Evolutionary conservation across 2,797 vertebrate species (phyloP).

Genomic region (Molothrus aeneus): DNA sequence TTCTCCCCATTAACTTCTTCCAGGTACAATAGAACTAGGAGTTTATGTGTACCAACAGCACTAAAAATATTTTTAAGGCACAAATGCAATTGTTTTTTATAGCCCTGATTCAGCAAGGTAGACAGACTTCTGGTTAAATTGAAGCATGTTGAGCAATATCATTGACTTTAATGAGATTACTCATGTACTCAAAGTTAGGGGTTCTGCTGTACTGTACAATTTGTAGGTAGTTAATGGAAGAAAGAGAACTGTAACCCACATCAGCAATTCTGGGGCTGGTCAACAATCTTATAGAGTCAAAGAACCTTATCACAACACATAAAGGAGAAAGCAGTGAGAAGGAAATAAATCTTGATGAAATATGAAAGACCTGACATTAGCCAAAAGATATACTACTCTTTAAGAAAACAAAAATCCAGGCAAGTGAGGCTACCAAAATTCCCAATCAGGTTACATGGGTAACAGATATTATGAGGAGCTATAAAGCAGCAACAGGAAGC

Average conservation of each 20-base stretch:
- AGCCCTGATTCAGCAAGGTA: slow-evolving; percentile 19
- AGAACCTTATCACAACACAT: not conserved
- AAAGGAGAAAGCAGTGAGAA: not conserved
- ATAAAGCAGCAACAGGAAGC: not conserved
- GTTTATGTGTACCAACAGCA: slow-evolving; percentile 14
- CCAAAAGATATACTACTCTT: not conserved
- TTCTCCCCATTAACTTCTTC: slow-evolving; percentile 32
- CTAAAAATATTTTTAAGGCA: slow-evolving; percentile 31
- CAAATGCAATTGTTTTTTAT: slow-evolving; percentile 15
- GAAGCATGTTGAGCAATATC: not conserved
- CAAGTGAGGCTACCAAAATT: not conserved
- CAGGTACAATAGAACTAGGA: slow-evolving; percentile 6
- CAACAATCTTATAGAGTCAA: not conserved
- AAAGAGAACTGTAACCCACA: not conserved
- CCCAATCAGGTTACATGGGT: not conserved
- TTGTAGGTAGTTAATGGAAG: not conserved
- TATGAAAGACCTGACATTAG: not conserved
- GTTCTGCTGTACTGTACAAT: not conserved
- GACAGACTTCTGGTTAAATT: slow-evolving; percentile 1
- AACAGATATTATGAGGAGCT: not conserved
- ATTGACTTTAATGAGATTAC: not conserved
- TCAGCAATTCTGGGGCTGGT: not conserved
- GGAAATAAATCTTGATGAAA: not conserved
- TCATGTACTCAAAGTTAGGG: not conserved
- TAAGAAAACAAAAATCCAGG: not conserved